Conservation (phyloP, 1,140 invertebrate species). For the Hyphantria cunea region DNA sequence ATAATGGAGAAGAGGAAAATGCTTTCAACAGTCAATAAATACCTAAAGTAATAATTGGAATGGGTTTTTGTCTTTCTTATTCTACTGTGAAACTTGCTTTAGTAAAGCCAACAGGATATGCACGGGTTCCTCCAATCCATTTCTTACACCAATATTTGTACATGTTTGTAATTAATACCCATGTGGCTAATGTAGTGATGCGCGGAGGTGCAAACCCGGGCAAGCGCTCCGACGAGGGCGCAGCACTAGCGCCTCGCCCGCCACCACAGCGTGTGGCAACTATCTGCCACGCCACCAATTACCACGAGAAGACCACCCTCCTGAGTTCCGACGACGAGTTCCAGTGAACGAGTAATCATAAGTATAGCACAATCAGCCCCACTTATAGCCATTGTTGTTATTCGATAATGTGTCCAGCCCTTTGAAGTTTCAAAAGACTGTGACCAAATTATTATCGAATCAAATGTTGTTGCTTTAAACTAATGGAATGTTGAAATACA, state of each 20-base stretch:
- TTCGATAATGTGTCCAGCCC: slow-evolving; percentile 11
- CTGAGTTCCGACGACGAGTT: slow-evolving; percentile 98
- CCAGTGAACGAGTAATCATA: slow-evolving; percentile 84
- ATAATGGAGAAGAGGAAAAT: too few species aligned
- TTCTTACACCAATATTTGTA: background rate
- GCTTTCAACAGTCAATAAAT: too few species aligned
- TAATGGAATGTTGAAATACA: too few species aligned
- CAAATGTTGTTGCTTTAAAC: background rate
- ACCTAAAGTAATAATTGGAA: too few species aligned
- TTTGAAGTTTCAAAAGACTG: slow-evolving; percentile 15
- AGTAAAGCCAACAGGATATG: too few species aligned
- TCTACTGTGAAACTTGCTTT: too few species aligned
- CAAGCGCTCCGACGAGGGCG: slow-evolving; percentile 69
- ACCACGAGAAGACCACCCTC: slow-evolving; percentile 98
- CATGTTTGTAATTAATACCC: slow-evolving; percentile 19
- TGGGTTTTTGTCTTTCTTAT: too few species aligned
- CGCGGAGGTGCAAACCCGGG: slow-evolving; percentile 52
- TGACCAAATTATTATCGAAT: background rate
- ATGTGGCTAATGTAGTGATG: slow-evolving; percentile 50
- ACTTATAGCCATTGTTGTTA: slow-evolving; percentile 15
- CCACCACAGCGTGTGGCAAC: slow-evolving; percentile 88
- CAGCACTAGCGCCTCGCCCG: slow-evolving; percentile 82
- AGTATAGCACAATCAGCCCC: slow-evolving; percentile 1
- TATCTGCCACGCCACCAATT: slow-evolving; percentile 87
- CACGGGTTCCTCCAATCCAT: too few species aligned